Evolutionary conservation across 2,888 invertebrate genomes (phyloP).

Genomic region (Erynnis tages): DNA sequence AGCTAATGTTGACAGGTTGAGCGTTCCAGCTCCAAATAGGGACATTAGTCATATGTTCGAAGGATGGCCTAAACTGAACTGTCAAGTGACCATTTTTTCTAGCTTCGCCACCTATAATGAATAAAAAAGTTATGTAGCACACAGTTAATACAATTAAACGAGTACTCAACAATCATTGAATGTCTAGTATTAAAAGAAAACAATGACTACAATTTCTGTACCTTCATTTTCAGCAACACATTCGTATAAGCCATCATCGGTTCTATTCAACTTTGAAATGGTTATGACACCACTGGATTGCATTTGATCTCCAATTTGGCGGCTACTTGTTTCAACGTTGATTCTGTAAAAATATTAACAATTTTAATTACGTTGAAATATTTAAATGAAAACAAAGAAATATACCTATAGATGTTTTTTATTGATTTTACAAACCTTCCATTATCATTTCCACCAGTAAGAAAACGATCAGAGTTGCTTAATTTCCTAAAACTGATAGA

Average conservation of each 20-base stretch:
- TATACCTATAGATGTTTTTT: not conserved
- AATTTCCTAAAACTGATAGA: constrained; percentile 89
- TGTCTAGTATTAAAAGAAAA: too few relatives aligned
- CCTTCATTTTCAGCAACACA: constrained; percentile 91
- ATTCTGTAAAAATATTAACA: constrained; percentile 68
- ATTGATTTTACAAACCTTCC: constrained; percentile 54
- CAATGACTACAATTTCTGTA: constrained; percentile 39
- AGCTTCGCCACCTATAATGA: constrained; percentile 82
- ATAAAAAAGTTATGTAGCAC: too few relatives aligned
- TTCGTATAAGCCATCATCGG: constrained; percentile 94
- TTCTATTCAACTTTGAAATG: constrained; percentile 84
- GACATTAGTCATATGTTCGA: constrained; percentile 85
- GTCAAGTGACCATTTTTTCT: constrained; percentile 91
- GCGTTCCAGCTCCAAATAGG: constrained; percentile 93
- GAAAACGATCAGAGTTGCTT: constrained; percentile 83
- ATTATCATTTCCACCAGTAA: constrained; percentile 84
- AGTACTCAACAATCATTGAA: too few relatives aligned
- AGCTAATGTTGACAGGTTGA: constrained; percentile 90
- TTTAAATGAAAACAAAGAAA: not conserved
- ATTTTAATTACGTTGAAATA: too few relatives aligned
- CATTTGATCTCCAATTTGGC: constrained; percentile 72
- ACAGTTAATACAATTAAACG: too few relatives aligned
- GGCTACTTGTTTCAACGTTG: constrained; percentile 78
- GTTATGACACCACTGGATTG: constrained; percentile 84
- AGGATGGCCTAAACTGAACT: constrained; percentile 91